These are phyloP conservation scores for Holothuria glaberrima DNA, from an alignment of 35 echinoderm and acorn worm species.

Conservation along the genomic window DNA sequence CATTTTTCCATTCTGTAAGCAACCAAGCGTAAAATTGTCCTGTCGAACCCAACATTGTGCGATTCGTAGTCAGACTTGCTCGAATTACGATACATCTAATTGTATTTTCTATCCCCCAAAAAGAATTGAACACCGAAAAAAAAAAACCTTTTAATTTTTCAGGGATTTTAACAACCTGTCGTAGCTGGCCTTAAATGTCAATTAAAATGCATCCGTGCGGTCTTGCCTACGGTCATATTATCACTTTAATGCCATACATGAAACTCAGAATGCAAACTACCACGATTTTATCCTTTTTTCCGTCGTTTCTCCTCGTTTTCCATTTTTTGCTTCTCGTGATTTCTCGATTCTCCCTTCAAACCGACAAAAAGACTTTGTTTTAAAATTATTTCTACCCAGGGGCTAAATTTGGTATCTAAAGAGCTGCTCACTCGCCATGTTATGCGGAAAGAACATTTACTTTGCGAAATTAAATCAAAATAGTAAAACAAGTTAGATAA, in stretches of 20 bases:
- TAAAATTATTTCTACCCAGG: conserved; percentile 41
- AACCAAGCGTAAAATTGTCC: too few relatives aligned
- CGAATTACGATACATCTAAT: conserved; percentile 24
- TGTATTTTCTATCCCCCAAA: conserved; percentile 16
- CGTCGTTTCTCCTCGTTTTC: neutral
- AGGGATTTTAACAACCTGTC: conserved; percentile 49
- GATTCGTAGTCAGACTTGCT: neutral
- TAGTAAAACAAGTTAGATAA: neutral
- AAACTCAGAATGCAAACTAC: neutral
- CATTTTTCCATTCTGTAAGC: too few relatives aligned
- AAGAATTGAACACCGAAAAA: neutral
- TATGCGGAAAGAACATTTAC: conserved; percentile 33
- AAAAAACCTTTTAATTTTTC: conserved; percentile 6
- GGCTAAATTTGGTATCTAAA: conserved; percentile 9
- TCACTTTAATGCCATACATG: conserved; percentile 36
- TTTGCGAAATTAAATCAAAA: conserved; percentile 43
- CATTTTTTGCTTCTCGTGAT: conserved; percentile 12
- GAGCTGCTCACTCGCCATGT: conserved; percentile 31
- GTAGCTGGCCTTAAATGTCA: conserved; percentile 28
- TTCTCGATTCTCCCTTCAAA: neutral
- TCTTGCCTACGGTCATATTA: conserved; percentile 26
- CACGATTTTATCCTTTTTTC: neutral
- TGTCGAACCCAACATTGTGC: too few relatives aligned
- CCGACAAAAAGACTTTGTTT: conserved; percentile 50
- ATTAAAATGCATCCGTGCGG: conserved; percentile 43